Evolutionary conservation across 2,797 vertebrate genomes (phyloP), one percentile per base, ranked within the genome.

Genomic region (Parauchenoglanis punctatus): DNA sequence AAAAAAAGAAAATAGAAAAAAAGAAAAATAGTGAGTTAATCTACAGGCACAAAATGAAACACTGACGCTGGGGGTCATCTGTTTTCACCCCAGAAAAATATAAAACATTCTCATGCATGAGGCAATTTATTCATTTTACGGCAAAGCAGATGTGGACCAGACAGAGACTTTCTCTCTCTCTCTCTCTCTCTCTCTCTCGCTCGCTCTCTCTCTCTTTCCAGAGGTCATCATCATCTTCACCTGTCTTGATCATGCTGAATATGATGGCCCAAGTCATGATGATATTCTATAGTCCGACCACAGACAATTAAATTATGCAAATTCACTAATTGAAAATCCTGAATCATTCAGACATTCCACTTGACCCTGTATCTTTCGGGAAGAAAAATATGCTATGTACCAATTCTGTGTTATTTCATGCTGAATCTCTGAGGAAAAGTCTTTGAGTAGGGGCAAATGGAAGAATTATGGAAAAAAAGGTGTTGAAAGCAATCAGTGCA

Each of bases 91-190:
- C 92, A 90, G 90, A 91, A 93, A 93, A 94, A 94, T 92, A 94
- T 94, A 88, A 94, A 92, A 93, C 91, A 94, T 95, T 95, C 93
- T 94, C 94, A 96, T 95, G 94, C 94, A 95, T 94, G 93, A 95
- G 92, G 94, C 86, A 91, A 89, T 91, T 89, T 87, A 75, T 78
- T 87, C 83, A 84, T 54, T 90, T 88, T 83, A 85, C 86, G n/a
- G 93, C 91, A 91, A 94, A 93, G 92, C 89, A 90, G 89, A 93
- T 92, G 92, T 93, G 94, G 93, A 93, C 92, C 93, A 94, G 91
- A 88, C 91, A 89, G 92, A 93, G 94, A 95, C 86, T 76, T 58
- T 72, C 78, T 59, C 70, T 44, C 63, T 67, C 31, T 67, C 52
- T 59, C 76, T 70, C 63, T 68, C 75, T 56, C 52, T 77, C 49